Evolutionary conservation across 2,113 vertebrate genomes (phyloP).

Genomic region (Lonchura striata): DNA sequence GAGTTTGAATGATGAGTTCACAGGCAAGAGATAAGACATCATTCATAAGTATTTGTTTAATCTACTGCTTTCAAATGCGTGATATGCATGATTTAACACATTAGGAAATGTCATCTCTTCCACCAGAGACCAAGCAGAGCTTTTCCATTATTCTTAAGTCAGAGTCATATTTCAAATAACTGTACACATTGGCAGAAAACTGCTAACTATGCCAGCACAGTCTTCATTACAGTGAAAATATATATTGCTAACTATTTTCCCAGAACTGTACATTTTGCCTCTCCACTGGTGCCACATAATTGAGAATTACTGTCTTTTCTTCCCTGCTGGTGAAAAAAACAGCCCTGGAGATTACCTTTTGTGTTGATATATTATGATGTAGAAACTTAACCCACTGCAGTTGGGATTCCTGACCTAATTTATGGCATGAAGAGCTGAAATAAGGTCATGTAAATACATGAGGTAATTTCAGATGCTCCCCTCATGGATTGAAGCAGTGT

Average conservation of each 20-base stretch:
- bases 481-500: neutral
- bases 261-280: neutral
- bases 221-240: slow-evolving; percentile 38
- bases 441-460: slow-evolving; percentile 31
- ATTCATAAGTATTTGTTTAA: slow-evolving; percentile 42
- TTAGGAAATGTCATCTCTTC: slow-evolving; percentile 47
- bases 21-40: slow-evolving; percentile 26
- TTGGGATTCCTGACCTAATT: slow-evolving; percentile 42
- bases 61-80: neutral
- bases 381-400: slow-evolving; percentile 28
- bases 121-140: neutral
- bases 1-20: slow-evolving; percentile 8
- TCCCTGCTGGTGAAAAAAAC: slow-evolving; percentile 16
- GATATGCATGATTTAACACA: neutral
- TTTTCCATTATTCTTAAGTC: neutral
- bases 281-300: neutral
- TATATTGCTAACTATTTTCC: slow-evolving; percentile 21
- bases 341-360: neutral
- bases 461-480: slow-evolving; percentile 25
- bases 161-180: slow-evolving; percentile 32
- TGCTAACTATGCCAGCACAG: neutral
- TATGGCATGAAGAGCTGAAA: slow-evolving; percentile 7
- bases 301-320: slow-evolving; percentile 32
- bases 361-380: slow-evolving; percentile 19
- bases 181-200: slow-evolving; percentile 4